phyloP scores from a whole-genome alignment of 2,113 vertebrate genomes.

The Labrus mixtus region DNA sequence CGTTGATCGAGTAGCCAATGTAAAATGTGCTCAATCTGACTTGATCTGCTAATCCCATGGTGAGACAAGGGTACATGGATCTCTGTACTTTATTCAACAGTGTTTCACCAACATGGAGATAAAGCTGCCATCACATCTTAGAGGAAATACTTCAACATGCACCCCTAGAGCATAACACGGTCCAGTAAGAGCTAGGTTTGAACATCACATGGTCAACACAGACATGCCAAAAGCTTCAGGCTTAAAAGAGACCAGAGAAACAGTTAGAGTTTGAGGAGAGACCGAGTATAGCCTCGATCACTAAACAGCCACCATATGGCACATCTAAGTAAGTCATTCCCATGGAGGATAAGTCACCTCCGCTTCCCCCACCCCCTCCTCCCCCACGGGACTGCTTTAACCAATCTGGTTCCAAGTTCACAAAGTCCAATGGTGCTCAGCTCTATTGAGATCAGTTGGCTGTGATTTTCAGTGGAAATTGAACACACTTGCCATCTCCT shows the following conservation, averaged over 20 bases:
- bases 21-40: too few species aligned
- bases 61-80: too few species aligned
- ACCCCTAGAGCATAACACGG: background rate
- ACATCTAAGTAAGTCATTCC: slow-evolving; percentile 39
- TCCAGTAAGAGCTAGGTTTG: background rate
- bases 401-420: slow-evolving; percentile 19
- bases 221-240: background rate
- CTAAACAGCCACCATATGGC: slow-evolving; percentile 48
- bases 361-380: background rate
- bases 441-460: background rate
- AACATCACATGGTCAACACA: background rate
- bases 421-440: background rate
- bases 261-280: background rate
- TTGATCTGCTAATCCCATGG: background rate
- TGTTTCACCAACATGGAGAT: too few species aligned
- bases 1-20: too few species aligned
- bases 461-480: too few species aligned
- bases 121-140: too few species aligned
- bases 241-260: background rate
- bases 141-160: background rate
- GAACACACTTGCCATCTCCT: background rate
- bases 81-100: too few species aligned
- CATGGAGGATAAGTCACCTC: slow-evolving; percentile 37
- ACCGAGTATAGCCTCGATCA: background rate
- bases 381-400: background rate